Percentiles rank a stretch among this genome's conserved stretches.
Evolutionary conservation across 2,888 invertebrate species (phyloP).

Genomic region (Druceiella hillmani): DNA sequence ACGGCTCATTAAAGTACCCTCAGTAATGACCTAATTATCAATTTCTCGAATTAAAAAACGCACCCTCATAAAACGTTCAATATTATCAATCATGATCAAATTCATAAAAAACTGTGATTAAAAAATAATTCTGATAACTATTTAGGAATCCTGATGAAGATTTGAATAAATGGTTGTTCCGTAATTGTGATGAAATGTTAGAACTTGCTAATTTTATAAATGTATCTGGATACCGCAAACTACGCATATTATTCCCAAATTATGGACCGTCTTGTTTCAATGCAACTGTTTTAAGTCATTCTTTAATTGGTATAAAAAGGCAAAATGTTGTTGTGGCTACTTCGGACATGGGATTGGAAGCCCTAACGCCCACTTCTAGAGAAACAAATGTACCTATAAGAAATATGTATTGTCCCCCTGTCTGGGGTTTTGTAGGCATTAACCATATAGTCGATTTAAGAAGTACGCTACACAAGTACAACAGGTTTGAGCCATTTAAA

Average conservation of each 20-base stretch:
- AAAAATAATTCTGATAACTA: too few species aligned
- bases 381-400: constrained; percentile 40
- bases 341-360: constrained; percentile 50
- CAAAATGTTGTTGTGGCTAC: constrained; percentile 53
- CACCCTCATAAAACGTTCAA: too few species aligned
- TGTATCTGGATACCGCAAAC: constrained; percentile 37
- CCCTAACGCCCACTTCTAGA: constrained; percentile 37
- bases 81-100: too few species aligned
- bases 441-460: constrained; percentile 51
- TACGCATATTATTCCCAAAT: constrained; percentile 50
- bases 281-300: constrained; percentile 44
- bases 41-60: too few species aligned
- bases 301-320: constrained; percentile 35
- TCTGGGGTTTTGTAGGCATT: constrained; percentile 58
- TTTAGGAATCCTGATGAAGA: too few species aligned
- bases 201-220: constrained; percentile 47
- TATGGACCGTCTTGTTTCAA: constrained; percentile 53
- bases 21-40: too few species aligned
- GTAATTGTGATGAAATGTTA: constrained; percentile 35
- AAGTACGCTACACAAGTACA: constrained; percentile 48
- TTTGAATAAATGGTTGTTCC: too few species aligned
- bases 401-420: constrained; percentile 54
- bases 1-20: too few species aligned
- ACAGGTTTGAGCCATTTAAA: constrained; percentile 45
- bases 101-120: too few species aligned